Base-by-base conservation (phyloP, 2,888 invertebrate genomes). In the Rhagium mordax region DNA sequence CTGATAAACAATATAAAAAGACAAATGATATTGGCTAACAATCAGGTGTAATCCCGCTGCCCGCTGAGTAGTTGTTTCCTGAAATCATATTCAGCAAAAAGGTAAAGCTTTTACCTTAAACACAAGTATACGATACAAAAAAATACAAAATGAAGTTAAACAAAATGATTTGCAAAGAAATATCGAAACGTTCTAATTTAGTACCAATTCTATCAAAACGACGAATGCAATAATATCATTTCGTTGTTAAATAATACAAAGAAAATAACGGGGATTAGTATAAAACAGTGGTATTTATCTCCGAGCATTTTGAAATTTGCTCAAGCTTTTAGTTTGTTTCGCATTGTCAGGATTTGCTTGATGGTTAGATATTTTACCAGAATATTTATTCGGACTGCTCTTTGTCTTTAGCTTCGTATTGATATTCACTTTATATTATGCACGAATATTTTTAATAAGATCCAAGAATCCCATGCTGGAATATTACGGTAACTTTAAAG, bases 271-370 rank as follows among this genome's bases (percentile, higher is more conserved):
- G n/a, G 15, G 55, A 55, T 55, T 55, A 24, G 55, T n/a, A 21
- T n/a, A 55, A 55, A n/a, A n/a, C n/a, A n/a, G n/a, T 6, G 24
- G 24, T 55, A 55, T 55, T 55, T 55, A 55, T 6, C 24, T 21
- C n/a, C 24, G 13, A 24, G 24, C n/a, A 13, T 13, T 24, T 1
- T 20, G 1, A 20, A 20, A 53, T 53, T 55, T 55, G 15, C 55
- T 24, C n/a, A 55, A 55, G 55, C 3, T 15, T 51, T 10, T 20
- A 8, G 51, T 20, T 51, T n/a, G n/a, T n/a, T 20, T 2, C 20
- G 1, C 51, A 18, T 20, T 7, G 8, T 15, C 2, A 16, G 16
- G 16, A 18, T 18, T 51, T 18, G 20, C 18, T 51, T 18, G 49
- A 6, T 49, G 20, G 16, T 51, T 51, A 18, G 3, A 51, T 13